Percentiles rank a stretch among this genome's conserved stretches.
These are phyloP conservation scores for Oncorhynchus nerka DNA, from an alignment of 2,113 vertebrate genomes.

Conservation along the genomic window DNA sequence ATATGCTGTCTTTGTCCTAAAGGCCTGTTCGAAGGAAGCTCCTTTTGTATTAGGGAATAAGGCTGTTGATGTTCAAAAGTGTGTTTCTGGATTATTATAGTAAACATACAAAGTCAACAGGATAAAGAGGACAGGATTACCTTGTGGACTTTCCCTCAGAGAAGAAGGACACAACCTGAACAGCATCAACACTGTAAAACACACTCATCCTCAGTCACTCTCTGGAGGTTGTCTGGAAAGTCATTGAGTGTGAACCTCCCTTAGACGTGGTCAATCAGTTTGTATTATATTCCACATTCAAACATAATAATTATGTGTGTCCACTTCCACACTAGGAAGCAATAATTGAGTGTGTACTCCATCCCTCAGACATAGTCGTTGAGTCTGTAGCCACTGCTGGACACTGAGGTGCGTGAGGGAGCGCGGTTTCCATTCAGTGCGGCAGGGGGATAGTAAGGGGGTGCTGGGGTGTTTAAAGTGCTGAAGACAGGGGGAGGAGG, in stretches of 20 bases:
- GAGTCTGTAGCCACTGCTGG: conserved; percentile 80
- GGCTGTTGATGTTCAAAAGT: background rate
- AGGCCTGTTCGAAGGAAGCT: background rate
- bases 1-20: background rate
- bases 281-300: background rate
- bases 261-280: background rate
- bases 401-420: conserved; percentile 75
- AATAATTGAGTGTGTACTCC: background rate
- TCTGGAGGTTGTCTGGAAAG: background rate
- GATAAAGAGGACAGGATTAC: background rate
- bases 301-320: background rate
- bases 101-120: background rate
- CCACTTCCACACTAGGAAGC: background rate
- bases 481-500: conserved; percentile 42
- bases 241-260: background rate
- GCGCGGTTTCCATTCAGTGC: conserved; percentile 75
- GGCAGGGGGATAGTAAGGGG: conserved; percentile 65
- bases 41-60: background rate
- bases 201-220: background rate
- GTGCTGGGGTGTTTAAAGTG: conserved; percentile 53
- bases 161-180: background rate
- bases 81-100: background rate
- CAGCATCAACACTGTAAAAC: background rate
- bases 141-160: too few species aligned
- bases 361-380: conserved; percentile 83